Conservation (phyloP, 2,113 vertebrate genomes). For the Leptosomus discolor region DNA sequence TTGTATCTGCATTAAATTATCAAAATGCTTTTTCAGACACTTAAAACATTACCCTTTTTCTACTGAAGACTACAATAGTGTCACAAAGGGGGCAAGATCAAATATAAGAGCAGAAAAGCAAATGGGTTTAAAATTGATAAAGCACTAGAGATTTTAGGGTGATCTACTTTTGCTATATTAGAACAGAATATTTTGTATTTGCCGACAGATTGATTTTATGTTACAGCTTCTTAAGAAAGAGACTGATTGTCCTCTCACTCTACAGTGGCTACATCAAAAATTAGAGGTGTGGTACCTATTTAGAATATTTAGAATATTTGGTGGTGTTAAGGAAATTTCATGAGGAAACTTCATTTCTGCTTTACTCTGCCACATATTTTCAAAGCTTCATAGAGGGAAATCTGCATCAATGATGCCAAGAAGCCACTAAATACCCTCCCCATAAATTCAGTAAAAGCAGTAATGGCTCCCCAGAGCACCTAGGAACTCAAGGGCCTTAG, state of each 20-base stretch:
- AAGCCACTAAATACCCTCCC: neutral
- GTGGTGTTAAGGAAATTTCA: neutral
- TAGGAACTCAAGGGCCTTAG: neutral
- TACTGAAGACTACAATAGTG: neutral
- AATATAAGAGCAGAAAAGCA: neutral
- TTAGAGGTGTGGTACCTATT: neutral
- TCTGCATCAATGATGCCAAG: neutral
- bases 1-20: neutral
- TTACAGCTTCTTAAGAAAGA: neutral
- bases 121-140: neutral
- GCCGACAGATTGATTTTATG: neutral
- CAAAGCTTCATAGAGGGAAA: neutral
- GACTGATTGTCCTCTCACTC: neutral
- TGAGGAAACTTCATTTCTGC: neutral
- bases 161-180: neutral
- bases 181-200: neutral
- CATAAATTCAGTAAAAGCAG: neutral
- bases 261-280: neutral
- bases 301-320: neutral
- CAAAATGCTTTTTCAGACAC: neutral
- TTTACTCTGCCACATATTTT: neutral
- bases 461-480: neutral
- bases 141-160: neutral
- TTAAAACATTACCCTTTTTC: neutral
- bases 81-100: neutral